These are phyloP conservation scores for Allygus modestus DNA, from an alignment of 2,888 invertebrate genomes.

Conservation along the genomic window DNA sequence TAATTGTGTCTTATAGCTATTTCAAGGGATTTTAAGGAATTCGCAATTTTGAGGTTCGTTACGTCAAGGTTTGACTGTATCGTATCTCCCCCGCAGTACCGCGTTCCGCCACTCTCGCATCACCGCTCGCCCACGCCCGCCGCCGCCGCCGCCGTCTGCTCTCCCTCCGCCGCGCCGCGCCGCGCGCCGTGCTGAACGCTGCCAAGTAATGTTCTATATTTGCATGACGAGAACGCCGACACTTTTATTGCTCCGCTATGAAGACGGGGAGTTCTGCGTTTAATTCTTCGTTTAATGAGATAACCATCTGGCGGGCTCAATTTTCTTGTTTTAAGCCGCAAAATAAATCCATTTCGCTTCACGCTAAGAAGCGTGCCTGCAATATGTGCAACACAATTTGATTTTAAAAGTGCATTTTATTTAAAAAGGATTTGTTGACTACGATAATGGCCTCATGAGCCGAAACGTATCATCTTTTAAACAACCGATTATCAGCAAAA, in stretches of 20 bases:
- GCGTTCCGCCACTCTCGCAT: not conserved
- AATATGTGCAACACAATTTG: not conserved
- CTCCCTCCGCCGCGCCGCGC: not conserved
- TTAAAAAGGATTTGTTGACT: no score
- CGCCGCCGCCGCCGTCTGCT: not conserved
- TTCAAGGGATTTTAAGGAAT: no score
- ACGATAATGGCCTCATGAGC: no score
- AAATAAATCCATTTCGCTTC: slow-evolving; percentile 19
- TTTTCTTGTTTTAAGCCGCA: slow-evolving; percentile 41
- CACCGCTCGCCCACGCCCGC: not conserved
- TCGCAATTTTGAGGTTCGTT: no score
- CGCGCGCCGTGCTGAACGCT: slow-evolving; percentile 66
- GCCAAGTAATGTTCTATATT: slow-evolving; percentile 68
- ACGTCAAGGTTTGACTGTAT: no score
- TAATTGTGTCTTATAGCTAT: no score
- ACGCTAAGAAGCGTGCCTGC: not conserved
- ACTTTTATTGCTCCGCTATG: slow-evolving; percentile 83
- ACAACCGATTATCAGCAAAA: no score
- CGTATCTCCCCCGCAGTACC: no score
- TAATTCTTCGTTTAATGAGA: slow-evolving; percentile 46
- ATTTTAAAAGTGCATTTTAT: no score
- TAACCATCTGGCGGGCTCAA: slow-evolving; percentile 29
- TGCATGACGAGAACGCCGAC: slow-evolving; percentile 83
- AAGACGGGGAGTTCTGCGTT: slow-evolving; percentile 42
- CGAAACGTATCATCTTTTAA: no score